Evolutionary conservation across 1,140 invertebrate species (phyloP), one percentile per base, ranked within the genome.

Genomic region (Grapholita molesta): DNA sequence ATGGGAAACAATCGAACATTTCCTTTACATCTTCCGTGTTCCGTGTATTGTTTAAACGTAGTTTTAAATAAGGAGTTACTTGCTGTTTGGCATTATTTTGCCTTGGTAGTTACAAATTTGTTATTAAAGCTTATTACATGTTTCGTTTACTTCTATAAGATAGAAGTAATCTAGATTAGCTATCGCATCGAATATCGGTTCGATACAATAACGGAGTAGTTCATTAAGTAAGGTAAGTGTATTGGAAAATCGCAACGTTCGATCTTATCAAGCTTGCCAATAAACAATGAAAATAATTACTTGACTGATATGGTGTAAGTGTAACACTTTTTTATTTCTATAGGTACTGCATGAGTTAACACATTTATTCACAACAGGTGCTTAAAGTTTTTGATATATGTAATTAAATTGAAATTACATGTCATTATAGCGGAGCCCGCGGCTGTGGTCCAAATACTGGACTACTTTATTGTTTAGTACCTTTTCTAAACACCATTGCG

Each of bases 1-100:
- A 61, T 61, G 55, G 55, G 28, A 61, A 61, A 61, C 55, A 61
- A 61, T 61, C 28, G 25, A 61, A 61, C 55, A 61, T 30, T 61
- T 61, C 55, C 28, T 61, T 21, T 15, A 8, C 28, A 32, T 9
- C 55, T 61, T 61, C 55, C 55, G 55, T 61, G 55, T 61, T 61
- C 55, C 55, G 55, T 28, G 55, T 61, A 61, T 61, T 61, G 55
- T 61, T 61, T 12, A 15, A 55, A 28, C 55, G 24, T 28, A 11
- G 55, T 30, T 28, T 52, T 28, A 18, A 53, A 55, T 55, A 5
- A 61, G 30, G n/a, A 48, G 7, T 48, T 21, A 21, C 18, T 48
- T 48, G 18, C 42, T 48, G 2, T 48, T 48, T 48, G 42, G 42
- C 42, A 48, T 48, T 48, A 8, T 48, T n/a, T 21, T 48, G 18